Percentiles rank a stretch among this genome's conserved stretches.
Evolutionary conservation across 2,888 invertebrate genomes (phyloP).

Genomic region (Andrena hattorfiana): DNA sequence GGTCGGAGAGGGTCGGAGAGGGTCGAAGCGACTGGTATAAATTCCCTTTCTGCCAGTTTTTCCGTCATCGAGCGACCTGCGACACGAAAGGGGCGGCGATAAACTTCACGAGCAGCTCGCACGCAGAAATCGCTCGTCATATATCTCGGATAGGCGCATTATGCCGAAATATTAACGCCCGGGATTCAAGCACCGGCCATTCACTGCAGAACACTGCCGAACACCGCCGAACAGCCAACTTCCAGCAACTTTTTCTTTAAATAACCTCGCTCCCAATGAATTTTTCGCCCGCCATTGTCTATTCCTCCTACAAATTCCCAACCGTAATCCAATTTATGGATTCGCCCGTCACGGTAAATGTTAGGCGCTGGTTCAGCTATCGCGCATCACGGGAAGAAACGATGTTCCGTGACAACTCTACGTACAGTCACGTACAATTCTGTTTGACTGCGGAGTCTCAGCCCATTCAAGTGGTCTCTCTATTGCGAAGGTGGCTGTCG

Average conservation of each 20-base stretch:
- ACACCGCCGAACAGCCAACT: neutral
- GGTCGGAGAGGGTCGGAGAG: slow-evolving; percentile 27
- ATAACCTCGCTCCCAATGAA: neutral
- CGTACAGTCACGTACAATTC: neutral
- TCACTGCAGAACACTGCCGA: slow-evolving; percentile 24
- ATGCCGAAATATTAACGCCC: slow-evolving; percentile 57
- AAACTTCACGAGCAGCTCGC: slow-evolving; percentile 78
- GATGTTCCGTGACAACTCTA: slow-evolving; percentile 5
- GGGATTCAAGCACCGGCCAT: slow-evolving; percentile 25
- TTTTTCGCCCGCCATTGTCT: neutral
- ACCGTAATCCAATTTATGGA: too few relatives aligned
- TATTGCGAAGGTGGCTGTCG: slow-evolving; percentile 5
- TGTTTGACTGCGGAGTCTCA: neutral
- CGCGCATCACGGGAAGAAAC: slow-evolving; percentile 21
- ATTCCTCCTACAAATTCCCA: neutral
- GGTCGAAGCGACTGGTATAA: slow-evolving; percentile 66
- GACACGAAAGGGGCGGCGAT: slow-evolving; percentile 83
- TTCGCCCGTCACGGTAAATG: slow-evolving; percentile 6
- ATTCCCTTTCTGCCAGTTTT: slow-evolving; percentile 74
- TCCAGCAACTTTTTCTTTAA: neutral
- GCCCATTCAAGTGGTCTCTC: slow-evolving; percentile 21
- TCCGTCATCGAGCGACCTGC: slow-evolving; percentile 77
- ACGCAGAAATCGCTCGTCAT: slow-evolving; percentile 66
- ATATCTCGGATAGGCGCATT: slow-evolving; percentile 56
- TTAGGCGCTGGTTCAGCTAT: slow-evolving; percentile 10